Base-by-base conservation (phyloP, 2,888 invertebrate genomes). In the Agrochola circellaris region DNA sequence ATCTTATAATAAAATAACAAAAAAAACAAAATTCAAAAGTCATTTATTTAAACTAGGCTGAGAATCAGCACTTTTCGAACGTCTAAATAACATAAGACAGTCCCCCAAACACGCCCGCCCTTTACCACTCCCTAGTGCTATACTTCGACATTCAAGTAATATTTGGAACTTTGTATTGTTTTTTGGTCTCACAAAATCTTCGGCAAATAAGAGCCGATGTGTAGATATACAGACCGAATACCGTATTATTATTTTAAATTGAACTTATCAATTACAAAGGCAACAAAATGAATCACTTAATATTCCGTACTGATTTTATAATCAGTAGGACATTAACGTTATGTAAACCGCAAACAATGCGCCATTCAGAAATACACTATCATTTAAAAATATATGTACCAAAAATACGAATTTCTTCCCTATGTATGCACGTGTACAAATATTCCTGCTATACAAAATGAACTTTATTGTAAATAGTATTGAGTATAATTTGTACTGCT, bases 341-440 rank as follows among this genome's bases (percentile, higher is more conserved):
- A 78, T 26, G 65, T 77, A 51, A 72, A 72, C 13, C 45, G 73
- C 61, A 73, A 81, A 85, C 58, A 71, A 64, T 54, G 45, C 45
- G 56, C 51, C 61, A 70, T 74, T 64, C 70, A 58, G 4, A 68
- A 77, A 78, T 68, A 69, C 30, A 80, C 23, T 61, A 20, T 79
- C 26, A 45, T 45, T 20, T 48, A 54, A n/a, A 66, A 68, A n/a
- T n/a, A 38, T 71, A 20, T 3, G 51, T 51, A 15, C 30, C n/a
- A 73, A 81, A 73, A 58, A 73, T 30, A 64, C 38, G 26, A 68
- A 62, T 8, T 15, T 26, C 61, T 79, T 62, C 26, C 1, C 9
- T 4, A 6, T 76, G 7, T 0, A 0, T 42, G 17, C 17, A 8
- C 23, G 1, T 45, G n/a, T 54, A 13, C 1, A n/a, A 17, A 30